Percentiles rank a stretch among this genome's conserved stretches.
Evolutionary conservation across 2,797 vertebrate genomes (phyloP).

Genomic region (Brachymystax lenok): DNA sequence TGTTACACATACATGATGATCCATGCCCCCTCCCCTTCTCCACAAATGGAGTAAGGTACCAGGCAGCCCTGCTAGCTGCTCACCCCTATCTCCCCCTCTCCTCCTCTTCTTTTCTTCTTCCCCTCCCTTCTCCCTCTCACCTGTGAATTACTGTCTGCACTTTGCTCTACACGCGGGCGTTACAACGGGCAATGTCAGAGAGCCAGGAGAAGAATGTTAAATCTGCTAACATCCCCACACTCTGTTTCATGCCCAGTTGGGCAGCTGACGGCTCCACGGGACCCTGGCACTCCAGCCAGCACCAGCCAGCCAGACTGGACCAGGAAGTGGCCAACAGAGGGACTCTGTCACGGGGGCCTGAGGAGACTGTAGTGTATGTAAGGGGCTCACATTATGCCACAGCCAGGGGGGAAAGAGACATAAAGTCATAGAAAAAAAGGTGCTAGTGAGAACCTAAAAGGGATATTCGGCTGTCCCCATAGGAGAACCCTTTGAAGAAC

Average conservation of each 20-base stretch:
- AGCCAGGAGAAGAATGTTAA: slow-evolving; percentile 1
- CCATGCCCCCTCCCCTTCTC: too few species aligned
- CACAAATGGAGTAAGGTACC: not conserved
- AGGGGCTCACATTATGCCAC: not conserved
- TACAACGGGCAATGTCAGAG: slow-evolving; percentile 10
- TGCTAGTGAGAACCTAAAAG: too few species aligned
- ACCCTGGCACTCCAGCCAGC: not conserved
- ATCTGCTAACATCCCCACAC: slow-evolving; percentile 19
- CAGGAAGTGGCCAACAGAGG: slow-evolving; percentile 8
- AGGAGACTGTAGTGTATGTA: not conserved
- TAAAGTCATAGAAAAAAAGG: not conserved
- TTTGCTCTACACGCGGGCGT: not conserved
- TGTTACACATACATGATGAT: too few species aligned
- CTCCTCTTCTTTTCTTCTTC: not conserved
- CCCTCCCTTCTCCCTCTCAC: slow-evolving; percentile 2
- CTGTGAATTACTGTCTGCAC: slow-evolving; percentile 2
- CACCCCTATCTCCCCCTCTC: not conserved
- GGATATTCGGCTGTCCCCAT: too few species aligned
- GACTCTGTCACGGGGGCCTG: not conserved
- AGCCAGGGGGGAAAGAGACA: not conserved
- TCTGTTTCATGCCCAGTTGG: slow-evolving; percentile 18
- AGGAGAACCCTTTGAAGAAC: too few species aligned
- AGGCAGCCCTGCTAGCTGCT: not conserved
- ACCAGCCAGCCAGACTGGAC: slow-evolving; percentile 13
- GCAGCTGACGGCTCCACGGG: slow-evolving; percentile 17